Conservation (phyloP, 1,140 invertebrate genomes). For the Mactra quadrangularis region DNA sequence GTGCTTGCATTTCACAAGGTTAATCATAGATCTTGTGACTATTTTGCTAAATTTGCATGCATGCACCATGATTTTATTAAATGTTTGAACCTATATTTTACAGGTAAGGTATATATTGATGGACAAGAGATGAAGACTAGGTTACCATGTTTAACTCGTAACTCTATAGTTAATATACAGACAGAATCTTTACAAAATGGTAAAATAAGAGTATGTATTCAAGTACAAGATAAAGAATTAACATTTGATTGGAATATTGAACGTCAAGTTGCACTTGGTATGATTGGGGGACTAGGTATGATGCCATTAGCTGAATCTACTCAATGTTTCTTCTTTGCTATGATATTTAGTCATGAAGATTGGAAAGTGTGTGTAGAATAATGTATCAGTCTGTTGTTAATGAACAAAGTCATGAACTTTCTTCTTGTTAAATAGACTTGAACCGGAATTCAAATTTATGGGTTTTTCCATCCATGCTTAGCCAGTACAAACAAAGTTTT, state of each 20-base stretch:
- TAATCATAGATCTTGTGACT: no score
- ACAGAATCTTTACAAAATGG: constrained; percentile 76
- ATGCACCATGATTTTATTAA: no score
- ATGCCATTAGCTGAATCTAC: constrained; percentile 12
- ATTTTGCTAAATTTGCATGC: no score
- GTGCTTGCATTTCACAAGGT: no score
- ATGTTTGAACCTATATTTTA: constrained; percentile 33
- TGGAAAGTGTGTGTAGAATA: constrained; percentile 78
- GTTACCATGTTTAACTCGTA: constrained; percentile 77
- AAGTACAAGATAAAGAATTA: constrained; percentile 78
- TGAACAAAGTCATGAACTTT: no score
- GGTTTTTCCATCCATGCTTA: no score
- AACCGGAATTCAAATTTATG: no score
- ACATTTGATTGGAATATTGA: constrained; percentile 81
- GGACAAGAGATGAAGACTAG: constrained; percentile 80
- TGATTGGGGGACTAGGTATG: constrained; percentile 24
- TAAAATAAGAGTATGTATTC: constrained; percentile 78
- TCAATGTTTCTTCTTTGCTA: constrained; percentile 74
- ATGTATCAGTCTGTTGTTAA: no score
- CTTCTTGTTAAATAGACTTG: no score
- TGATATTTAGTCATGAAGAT: constrained; percentile 76
- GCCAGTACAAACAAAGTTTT: no score
- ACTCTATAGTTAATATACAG: constrained; percentile 76
- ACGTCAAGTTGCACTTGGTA: constrained; percentile 25
- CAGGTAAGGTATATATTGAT: constrained; percentile 80